Base-by-base conservation (phyloP, 2,113 vertebrate species). In the Paedocypris sp. region DNA sequence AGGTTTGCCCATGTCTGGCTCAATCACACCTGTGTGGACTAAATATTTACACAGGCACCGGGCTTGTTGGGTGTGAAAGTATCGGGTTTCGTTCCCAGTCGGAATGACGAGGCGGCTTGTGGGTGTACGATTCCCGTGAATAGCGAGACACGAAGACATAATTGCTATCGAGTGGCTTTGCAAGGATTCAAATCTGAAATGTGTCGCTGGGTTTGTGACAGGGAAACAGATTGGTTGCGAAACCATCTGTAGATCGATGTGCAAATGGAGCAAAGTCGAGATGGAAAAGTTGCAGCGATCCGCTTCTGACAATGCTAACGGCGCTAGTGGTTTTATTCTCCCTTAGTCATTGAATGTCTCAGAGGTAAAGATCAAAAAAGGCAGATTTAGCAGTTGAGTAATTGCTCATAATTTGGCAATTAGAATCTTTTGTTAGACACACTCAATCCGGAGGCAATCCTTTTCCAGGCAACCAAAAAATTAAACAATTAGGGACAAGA, bases 11-110 rank as follows among this genome's bases (percentile, higher is more conserved):
- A 26, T 57, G 42, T 71, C 62, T 50, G 59, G 67, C 61, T 57
- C 56, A 70, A 74, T 75, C 70, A 69, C 50, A 63, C 64, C 62
- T 58, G 65, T 41, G 39, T 38, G 16, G 50, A 35, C 48, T 59
- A 70, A 72, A 66, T 70, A 60, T 68, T 74, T 58, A 72, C 60
- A 57, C 50, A 46, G 45, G 26, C 46, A 9, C 29, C 26, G 60
- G 48, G 38, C 29, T 38, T 60, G 61, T 33, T 48, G 43, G 19
- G 19, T 18, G 13, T 7, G 16, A 60, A 62, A 56, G 7, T 41
- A 57, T 35, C 19, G 19, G 5, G 31, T 29, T n/a, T 46, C n/a
- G n/a, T n/a, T n/a, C n/a, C n/a, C 20, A 4, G 19, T 49, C 25
- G 12, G 5, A 28, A 20, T 41, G 33, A 54, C 20, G 19, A 12